Evolutionary conservation across 2,113 vertebrate species (phyloP).

Genomic region (Pantherophis guttatus): DNA sequence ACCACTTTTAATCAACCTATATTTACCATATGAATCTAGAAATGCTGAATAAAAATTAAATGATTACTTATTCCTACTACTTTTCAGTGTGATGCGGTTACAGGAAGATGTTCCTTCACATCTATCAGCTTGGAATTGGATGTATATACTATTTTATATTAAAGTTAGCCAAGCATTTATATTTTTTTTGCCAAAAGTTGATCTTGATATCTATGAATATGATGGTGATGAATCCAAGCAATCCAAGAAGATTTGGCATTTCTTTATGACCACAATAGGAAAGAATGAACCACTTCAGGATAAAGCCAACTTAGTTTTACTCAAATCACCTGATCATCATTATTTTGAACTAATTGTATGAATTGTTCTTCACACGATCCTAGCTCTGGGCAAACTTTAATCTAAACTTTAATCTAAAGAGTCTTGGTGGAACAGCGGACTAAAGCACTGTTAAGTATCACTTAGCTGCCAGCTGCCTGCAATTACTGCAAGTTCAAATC

Average conservation of each 20-base stretch:
- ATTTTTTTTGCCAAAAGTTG: not conserved
- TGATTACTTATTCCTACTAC: not conserved
- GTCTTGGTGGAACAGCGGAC: no score
- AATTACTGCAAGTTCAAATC: no score
- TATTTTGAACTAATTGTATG: not conserved
- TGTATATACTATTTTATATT: not conserved
- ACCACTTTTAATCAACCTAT: not conserved
- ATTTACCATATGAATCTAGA: not conserved
- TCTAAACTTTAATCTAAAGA: no score
- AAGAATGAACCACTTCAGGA: not conserved
- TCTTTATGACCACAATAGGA: not conserved
- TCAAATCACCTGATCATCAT: not conserved
- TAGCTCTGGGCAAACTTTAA: not conserved
- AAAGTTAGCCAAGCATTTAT: not conserved
- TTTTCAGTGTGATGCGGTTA: not conserved
- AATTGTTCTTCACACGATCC: not conserved
- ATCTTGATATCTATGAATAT: not conserved
- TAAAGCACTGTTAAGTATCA: no score
- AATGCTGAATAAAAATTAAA: not conserved
- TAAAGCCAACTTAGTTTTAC: not conserved
- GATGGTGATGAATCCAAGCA: not conserved
- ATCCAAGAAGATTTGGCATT: not conserved
- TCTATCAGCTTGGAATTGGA: not conserved
- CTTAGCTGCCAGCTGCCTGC: no score
- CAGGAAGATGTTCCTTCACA: not conserved